Evolutionary conservation across 2,113 vertebrate genomes (phyloP).

Genomic region (Hippolais icterina): DNA sequence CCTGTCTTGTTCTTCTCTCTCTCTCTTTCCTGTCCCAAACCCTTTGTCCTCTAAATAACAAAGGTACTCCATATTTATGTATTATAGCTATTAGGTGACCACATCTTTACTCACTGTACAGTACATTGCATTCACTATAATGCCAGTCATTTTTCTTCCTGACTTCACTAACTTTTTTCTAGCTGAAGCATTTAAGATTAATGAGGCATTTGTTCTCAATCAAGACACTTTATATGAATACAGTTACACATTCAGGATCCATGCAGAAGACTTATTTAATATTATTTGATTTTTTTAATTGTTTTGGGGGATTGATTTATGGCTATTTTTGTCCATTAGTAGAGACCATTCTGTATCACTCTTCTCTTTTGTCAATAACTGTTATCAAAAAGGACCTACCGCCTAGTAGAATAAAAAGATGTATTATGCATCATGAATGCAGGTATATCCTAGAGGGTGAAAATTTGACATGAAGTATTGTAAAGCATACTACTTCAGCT

Average conservation of each 20-base stretch:
- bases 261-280: constrained; percentile 34
- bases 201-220: constrained; percentile 71
- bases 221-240: constrained; percentile 63
- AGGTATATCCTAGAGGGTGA: not conserved
- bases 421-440: not conserved
- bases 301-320: not conserved
- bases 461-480: not conserved
- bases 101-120: not conserved
- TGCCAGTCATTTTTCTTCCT: constrained; percentile 72
- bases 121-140: constrained; percentile 15
- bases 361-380: not conserved
- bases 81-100: not conserved
- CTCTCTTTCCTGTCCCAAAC: not conserved
- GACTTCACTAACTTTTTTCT: constrained; percentile 54
- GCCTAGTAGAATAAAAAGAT: not conserved
- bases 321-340: not conserved
- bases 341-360: not conserved
- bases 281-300: constrained; percentile 11
- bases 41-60: not conserved
- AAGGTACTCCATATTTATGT: not conserved
- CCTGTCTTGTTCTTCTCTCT: not conserved
- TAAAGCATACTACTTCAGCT: not conserved
- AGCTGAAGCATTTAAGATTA: constrained; percentile 64
- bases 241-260: constrained; percentile 46
- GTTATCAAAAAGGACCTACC: not conserved